These are phyloP conservation scores for Gorsachius magnificus DNA, from an alignment of 2,797 vertebrate genomes.

Conservation along the genomic window DNA sequence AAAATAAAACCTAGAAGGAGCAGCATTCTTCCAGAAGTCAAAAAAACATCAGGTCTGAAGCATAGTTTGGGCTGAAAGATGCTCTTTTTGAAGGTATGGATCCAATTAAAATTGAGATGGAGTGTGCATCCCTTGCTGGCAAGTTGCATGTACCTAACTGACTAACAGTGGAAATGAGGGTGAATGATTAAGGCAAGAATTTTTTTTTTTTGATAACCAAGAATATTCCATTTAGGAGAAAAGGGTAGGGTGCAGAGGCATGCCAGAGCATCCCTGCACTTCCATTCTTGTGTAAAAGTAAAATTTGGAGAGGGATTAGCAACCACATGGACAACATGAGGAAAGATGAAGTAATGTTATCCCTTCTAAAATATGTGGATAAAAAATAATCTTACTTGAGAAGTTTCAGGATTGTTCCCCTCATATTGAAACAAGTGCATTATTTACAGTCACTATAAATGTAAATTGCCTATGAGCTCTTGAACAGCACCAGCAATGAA, in stretches of 20 bases:
- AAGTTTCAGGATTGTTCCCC: not conserved
- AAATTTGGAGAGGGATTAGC: not conserved
- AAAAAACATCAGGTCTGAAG: not conserved
- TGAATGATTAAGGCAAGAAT: not conserved
- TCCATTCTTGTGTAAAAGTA: not conserved
- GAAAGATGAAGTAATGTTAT: not conserved
- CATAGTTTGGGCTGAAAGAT: not conserved
- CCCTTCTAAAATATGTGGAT: not conserved
- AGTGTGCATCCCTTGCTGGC: not conserved
- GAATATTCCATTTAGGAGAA: not conserved
- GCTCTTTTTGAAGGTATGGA: not conserved
- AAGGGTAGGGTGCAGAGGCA: not conserved
- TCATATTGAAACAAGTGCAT: accelerated
- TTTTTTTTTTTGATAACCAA: not conserved
- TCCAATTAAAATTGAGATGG: not conserved
- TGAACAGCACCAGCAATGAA: not conserved
- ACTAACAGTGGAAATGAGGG: not conserved
- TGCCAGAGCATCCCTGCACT: not conserved
- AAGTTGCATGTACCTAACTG: not conserved
- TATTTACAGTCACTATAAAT: not conserved
- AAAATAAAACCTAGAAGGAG: not conserved
- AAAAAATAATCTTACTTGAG: not conserved
- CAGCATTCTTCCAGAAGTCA: not conserved
- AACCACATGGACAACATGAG: not conserved
- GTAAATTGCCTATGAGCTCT: not conserved